Evolutionary conservation across 2,797 vertebrate genomes (phyloP).

Genomic region (Parauchenoglanis ngamensis): DNA sequence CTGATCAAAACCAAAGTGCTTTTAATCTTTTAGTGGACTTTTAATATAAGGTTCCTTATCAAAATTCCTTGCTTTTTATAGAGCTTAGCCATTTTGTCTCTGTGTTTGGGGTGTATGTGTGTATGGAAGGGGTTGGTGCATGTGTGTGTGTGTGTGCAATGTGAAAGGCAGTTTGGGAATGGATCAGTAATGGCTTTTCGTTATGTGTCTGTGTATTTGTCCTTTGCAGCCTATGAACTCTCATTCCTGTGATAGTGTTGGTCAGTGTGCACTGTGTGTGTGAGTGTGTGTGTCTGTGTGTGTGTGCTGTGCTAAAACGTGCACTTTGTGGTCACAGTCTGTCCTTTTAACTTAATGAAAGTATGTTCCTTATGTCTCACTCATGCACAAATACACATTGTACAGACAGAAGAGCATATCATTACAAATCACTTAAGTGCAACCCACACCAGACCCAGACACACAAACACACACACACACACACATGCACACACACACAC

Average conservation of each 20-base stretch:
- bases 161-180: background rate
- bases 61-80: constrained; percentile 46
- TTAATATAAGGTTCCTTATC: constrained; percentile 37
- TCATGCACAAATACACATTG: constrained; percentile 73
- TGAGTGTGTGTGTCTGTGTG: background rate
- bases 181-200: background rate
- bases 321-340: constrained; percentile 64
- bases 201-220: background rate
- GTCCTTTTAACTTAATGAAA: constrained; percentile 75
- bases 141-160: background rate
- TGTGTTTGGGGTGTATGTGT: constrained; percentile 31
- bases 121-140: background rate
- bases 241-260: background rate
- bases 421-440: constrained; percentile 75
- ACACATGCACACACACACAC: constrained; percentile 46
- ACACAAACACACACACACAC: constrained; percentile 47
- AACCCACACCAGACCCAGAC: constrained; percentile 62
- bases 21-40: constrained; percentile 28
- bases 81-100: constrained; percentile 9
- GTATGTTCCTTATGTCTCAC: constrained; percentile 71
- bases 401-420: constrained; percentile 67
- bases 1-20: background rate
- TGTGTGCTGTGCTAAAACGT: background rate
- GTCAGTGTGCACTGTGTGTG: background rate
- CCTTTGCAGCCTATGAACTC: constrained; percentile 1